Base-by-base conservation (phyloP, 2,888 invertebrate genomes). In the Teinopalpus imperialis region DNA sequence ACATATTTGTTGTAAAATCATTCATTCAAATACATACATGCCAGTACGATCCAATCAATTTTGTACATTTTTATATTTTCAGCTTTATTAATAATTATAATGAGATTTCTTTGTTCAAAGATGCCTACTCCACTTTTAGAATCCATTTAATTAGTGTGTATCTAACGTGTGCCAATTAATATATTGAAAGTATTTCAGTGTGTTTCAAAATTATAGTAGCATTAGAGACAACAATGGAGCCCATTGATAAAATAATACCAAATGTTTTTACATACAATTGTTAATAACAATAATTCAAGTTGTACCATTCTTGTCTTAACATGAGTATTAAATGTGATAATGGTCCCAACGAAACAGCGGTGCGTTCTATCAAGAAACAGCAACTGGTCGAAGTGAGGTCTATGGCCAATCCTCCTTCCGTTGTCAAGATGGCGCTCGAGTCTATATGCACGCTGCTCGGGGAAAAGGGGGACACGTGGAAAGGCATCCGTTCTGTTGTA, bases 301-400 rank as follows among this genome's bases (percentile, higher is more conserved):
- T 16, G 16, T 23, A 10, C 21, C 20, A 43, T 7, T 43, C 6
- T 35, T 35, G 13, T 21, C 14, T 31, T 3, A 18, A 24, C 9
- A 32, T 3, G 9, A 34, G 36, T 43, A 43, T 40, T 53, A 49
- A 35, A 42, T 27, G 12, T 32, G 14, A 5, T 27, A 16, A 31
- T 42, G 36, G 36, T 36, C 35, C 16, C 23, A n/a, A 37, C 30
- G 27, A 32, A 36, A 76, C 85, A 93, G 97, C 98, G 74, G 98
- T 98, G 74, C 95, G 97, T 81, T 95, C 96, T 59, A 98, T 98
- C 90, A 97, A 97, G 92, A 97, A 97, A 85, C 97, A 97, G 81
- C 97, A 98, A 81, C 90, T 98, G 70, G 97, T 97, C 51, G 98
- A 98, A 82, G 95, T 98, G 58, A 92, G 97, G 53, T 96, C 97